Base-by-base conservation (phyloP, 2,797 vertebrate genomes). In the Pantherophis alleghaniensis region DNA sequence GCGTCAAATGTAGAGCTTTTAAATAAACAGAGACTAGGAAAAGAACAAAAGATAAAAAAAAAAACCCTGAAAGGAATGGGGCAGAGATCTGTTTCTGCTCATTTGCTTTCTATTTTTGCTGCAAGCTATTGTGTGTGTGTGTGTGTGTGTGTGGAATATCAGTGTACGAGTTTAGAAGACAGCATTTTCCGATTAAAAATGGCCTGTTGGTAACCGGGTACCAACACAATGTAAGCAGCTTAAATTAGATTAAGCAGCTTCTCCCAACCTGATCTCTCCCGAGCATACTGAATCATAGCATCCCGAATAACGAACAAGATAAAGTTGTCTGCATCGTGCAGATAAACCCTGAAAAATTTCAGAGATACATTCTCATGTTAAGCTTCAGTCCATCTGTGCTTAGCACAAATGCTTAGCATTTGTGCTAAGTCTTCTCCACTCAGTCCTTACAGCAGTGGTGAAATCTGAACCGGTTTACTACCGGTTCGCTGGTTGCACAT, bases 1-100 rank as follows among this genome's bases (percentile, higher is more conserved):
- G 47, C 63, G 94, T 42, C 51, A 28, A 94, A 88, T 22, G 51
- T 28, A 63, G 42, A 95, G 42, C 26, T 89, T 95, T 95, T 26
- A 86, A 90, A 66, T 59, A 90, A 79, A 93, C 59, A 90, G 0
- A 37, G 91, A 87, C 87, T 87, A 86, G 9, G 32, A 88, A 56
- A 90, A 47, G 63, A 79, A n/a, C 20, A 37, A 60, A 83, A 83
- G 28, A 90, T 37, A 18, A 57, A 59, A 63, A 63, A 28, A 83
- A 90, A 42, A 42, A 37, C 37, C 56, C 74, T 55, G 20, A 63
- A 89, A 26, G 4, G 24, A 14, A 32, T 37, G n/a, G 24, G 18
- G 11, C 24, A 53, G 10, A 55, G 5, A 16, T 9, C 74, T 93
- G 59, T 88, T 86, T 86, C 56, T 13, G 0, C 90, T 89, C 12